Evolutionary conservation across 2,888 invertebrate species (phyloP).

Genomic region (Cyrtodaria siliqua): DNA sequence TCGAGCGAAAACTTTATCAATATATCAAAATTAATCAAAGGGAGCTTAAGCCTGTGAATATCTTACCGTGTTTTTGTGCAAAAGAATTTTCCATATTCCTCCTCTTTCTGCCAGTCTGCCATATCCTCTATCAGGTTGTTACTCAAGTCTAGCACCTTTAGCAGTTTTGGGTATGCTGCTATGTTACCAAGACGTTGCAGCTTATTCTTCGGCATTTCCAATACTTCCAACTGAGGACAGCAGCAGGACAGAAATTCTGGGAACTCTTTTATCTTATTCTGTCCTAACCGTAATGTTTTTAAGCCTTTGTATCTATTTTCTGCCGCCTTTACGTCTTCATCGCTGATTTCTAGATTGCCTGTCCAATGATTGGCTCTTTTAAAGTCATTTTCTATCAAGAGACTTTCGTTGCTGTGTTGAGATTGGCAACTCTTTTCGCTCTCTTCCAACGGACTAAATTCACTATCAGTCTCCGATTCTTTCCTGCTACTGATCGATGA

Average conservation of each 20-base stretch:
- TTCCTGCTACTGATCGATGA: not conserved
- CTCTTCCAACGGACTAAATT: constrained; percentile 5
- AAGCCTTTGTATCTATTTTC: constrained; percentile 70
- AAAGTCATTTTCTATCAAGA: not conserved
- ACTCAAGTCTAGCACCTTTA: constrained; percentile 97
- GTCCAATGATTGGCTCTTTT: constrained; percentile 49
- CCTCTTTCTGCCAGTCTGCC: constrained; percentile 45
- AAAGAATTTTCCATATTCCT: constrained; percentile 13
- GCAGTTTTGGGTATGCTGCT: constrained; percentile 94
- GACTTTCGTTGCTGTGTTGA: no score
- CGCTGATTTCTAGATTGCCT: constrained; percentile 33
- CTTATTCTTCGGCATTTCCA: constrained; percentile 97
- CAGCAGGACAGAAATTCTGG: constrained; percentile 96
- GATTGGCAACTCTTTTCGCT: not conserved
- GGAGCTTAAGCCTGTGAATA: no score
- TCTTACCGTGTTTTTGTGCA: no score
- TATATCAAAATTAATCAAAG: no score
- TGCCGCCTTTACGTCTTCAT: constrained; percentile 42
- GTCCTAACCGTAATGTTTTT: constrained; percentile 92
- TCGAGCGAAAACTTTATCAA: no score
- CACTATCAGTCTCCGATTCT: not conserved
- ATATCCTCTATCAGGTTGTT: constrained; percentile 60
- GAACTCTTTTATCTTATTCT: constrained; percentile 95
- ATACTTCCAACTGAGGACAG: constrained; percentile 93
- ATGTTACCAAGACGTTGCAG: constrained; percentile 92